Conservation (phyloP, 2,797 vertebrate genomes). For the Enteromius argenteus region DNA sequence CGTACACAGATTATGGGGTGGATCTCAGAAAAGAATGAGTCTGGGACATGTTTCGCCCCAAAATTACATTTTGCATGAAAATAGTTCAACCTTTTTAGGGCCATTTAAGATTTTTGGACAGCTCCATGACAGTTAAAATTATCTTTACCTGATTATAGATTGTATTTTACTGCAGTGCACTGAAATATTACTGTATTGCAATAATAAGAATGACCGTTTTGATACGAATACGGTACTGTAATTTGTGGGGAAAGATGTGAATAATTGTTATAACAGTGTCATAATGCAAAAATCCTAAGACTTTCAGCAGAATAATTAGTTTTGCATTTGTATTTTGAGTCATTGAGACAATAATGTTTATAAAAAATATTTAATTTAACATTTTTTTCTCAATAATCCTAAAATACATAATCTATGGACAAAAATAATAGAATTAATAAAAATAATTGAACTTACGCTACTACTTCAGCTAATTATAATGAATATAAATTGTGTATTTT, state of each 20-base stretch:
- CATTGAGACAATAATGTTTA: not conserved
- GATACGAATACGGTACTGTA: not conserved
- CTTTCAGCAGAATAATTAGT: not conserved
- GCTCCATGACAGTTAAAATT: not conserved
- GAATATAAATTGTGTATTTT: not conserved
- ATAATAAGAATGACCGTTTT: not conserved
- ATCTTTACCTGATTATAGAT: not conserved
- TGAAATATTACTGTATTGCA: not conserved
- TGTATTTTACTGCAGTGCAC: not conserved
- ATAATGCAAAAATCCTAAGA: not conserved
- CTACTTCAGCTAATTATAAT: not conserved
- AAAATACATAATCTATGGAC: not conserved
- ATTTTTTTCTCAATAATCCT: not conserved
- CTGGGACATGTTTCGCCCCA: not conserved
- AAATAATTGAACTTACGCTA: not conserved
- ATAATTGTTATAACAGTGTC: not conserved
- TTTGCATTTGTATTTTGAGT: not conserved
- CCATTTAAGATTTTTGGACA: not conserved
- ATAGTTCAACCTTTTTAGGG: not conserved
- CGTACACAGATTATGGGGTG: not conserved
- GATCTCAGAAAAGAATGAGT: not conserved
- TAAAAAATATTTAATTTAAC: not conserved
- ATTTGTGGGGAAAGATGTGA: not conserved
- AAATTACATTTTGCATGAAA: not conserved
- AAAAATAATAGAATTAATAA: not conserved